Conservation (phyloP, 2,888 invertebrate genomes). For the Drosophila mulleri region DNA sequence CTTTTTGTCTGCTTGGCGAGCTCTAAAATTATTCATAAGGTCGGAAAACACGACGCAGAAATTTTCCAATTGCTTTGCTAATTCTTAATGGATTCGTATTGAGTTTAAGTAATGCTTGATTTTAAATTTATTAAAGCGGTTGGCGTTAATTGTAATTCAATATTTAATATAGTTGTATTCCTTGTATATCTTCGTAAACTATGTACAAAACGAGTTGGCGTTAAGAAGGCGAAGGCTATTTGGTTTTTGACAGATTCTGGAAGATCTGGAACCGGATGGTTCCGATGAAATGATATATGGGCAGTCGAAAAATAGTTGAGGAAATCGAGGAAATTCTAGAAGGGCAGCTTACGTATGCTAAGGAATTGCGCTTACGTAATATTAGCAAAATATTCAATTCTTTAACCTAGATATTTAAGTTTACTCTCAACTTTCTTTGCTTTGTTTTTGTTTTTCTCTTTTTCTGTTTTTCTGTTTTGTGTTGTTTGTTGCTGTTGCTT, state of each 20-base stretch:
- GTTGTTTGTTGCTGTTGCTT: slow-evolving; percentile 39
- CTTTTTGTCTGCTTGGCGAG: slow-evolving; percentile 39
- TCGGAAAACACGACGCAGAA: slow-evolving; percentile 36
- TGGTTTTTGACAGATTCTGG: not conserved
- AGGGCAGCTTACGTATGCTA: slow-evolving; percentile 31
- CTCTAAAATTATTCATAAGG: slow-evolving; percentile 59
- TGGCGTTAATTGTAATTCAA: slow-evolving; percentile 46
- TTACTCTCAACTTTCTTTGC: slow-evolving; percentile 12
- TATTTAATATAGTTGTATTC: slow-evolving; percentile 17
- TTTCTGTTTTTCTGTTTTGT: slow-evolving; percentile 6
- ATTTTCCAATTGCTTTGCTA: slow-evolving; percentile 38
- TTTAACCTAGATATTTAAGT: slow-evolving; percentile 51
- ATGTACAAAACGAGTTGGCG: slow-evolving; percentile 53
- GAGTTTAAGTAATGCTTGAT: slow-evolving; percentile 32
- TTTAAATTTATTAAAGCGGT: slow-evolving; percentile 66
- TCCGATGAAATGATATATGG: slow-evolving; percentile 11
- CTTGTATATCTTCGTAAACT: slow-evolving; percentile 38
- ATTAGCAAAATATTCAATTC: slow-evolving; percentile 62
- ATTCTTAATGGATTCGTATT: slow-evolving; percentile 38
- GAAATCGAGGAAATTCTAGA: slow-evolving; percentile 3
- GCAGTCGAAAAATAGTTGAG: slow-evolving; percentile 25
- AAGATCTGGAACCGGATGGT: slow-evolving; percentile 11
- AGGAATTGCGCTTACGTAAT: slow-evolving; percentile 40
- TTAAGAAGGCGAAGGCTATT: slow-evolving; percentile 19
- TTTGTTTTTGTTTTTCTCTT: slow-evolving; percentile 21